Percentiles rank a stretch among this genome's conserved stretches.
Evolutionary conservation across 2,113 vertebrate genomes (phyloP).

Genomic region (Semnornis frantzii): DNA sequence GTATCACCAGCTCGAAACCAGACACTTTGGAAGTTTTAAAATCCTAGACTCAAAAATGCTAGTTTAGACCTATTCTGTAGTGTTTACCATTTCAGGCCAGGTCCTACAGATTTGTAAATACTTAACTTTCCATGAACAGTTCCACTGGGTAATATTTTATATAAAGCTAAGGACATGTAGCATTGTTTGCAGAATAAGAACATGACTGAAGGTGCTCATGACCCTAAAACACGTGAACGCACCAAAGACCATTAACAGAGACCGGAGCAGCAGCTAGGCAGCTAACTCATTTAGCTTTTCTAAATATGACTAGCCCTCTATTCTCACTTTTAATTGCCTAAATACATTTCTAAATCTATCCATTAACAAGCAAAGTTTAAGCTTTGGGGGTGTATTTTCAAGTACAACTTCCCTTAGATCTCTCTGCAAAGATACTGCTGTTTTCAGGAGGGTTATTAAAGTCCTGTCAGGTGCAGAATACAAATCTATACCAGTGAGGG

Average conservation of each 20-base stretch:
- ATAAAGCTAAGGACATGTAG: not conserved
- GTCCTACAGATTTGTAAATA: not conserved
- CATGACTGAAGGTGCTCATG: not conserved
- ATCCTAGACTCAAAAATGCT: not conserved
- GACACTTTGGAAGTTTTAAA: not conserved
- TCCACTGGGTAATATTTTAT: not conserved
- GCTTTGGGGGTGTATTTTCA: constrained; percentile 56
- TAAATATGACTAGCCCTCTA: not conserved
- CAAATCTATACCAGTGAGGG: constrained; percentile 10
- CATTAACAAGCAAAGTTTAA: constrained; percentile 53
- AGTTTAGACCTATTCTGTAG: not conserved
- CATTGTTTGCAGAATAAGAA: not conserved
- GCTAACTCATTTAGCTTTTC: not conserved
- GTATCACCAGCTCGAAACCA: not conserved
- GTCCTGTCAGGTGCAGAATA: constrained; percentile 51
- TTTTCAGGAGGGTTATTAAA: constrained; percentile 41
- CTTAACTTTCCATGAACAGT: not conserved
- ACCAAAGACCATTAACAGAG: not conserved
- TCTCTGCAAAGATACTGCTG: constrained; percentile 36
- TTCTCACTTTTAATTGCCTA: constrained; percentile 22
- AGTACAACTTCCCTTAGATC: constrained; percentile 31
- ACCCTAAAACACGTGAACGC: not conserved
- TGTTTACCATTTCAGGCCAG: not conserved
- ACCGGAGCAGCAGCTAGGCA: not conserved
- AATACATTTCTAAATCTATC: constrained; percentile 12